Evolutionary conservation across 2,113 vertebrate genomes (phyloP).

Genomic region (Myotis yumanensis): DNA sequence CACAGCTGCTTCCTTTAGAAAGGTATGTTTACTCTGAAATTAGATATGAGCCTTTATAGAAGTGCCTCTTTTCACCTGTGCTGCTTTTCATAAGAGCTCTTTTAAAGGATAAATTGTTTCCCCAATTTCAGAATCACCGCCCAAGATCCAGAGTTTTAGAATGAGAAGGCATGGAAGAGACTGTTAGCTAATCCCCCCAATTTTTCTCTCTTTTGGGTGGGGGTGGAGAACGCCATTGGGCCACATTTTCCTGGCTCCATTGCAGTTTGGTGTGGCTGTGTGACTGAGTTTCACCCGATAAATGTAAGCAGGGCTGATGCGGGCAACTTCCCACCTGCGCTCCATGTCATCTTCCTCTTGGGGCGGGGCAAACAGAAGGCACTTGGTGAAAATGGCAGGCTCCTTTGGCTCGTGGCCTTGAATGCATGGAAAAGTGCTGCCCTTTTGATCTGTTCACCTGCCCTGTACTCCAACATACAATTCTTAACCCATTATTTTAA

Average conservation of each 20-base stretch:
- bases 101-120: slow-evolving; percentile 15
- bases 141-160: background rate
- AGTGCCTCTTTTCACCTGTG: background rate
- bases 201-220: background rate
- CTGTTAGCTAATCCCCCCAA: background rate
- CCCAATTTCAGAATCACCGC: background rate
- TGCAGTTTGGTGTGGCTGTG: background rate
- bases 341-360: background rate
- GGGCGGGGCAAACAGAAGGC: background rate
- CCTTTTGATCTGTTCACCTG: background rate
- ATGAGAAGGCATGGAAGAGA: background rate
- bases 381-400: background rate
- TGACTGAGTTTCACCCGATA: background rate
- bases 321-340: background rate
- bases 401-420: background rate
- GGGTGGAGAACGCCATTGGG: background rate
- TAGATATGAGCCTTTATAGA: background rate
- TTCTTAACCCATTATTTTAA: background rate
- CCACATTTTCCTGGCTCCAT: background rate
- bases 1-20: background rate
- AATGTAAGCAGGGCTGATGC: background rate
- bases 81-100: background rate
- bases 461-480: background rate
- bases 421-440: background rate
- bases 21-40: slow-evolving; percentile 5